Base-by-base conservation (phyloP, 2,797 vertebrate species). In the Takifugu rubripes region DNA sequence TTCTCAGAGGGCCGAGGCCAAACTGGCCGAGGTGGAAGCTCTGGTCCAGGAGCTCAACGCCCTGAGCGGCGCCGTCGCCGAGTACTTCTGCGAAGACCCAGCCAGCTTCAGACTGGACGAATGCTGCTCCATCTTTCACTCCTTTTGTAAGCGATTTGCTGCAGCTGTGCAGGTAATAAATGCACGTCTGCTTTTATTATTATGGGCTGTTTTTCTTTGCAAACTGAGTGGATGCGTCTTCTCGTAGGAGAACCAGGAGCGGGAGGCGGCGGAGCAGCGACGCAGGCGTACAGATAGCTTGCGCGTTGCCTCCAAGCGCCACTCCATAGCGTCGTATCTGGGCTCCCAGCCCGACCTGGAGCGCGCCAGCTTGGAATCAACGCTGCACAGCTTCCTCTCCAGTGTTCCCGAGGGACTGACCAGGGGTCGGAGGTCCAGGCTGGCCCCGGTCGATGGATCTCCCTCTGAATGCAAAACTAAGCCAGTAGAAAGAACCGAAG, bases 81-180 rank as follows among this genome's bases (percentile, higher is more conserved):
- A 93, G 57, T 94, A 80, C 62, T 92, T 92, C 78, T 94, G 93
- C 63, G 92, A 94, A 76, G 93, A 94, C 25, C 84, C 90, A 1
- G 54, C 68, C 1, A 58, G 72, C 8, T 93, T 94, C 70, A 89
- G 85, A 48, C 74, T 94, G 61, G 90, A 92, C 17, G 92, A 93
- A 65, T 92, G 92, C 79, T 93, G 92, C 65, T 85, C 85, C 48
- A 86, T 93, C 71, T 93, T 94, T 65, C 78, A 90, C 59, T 89
- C 85, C 3, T 94, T 94, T 56, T 91, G 90, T 61, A 88, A 89
- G 51, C 89, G 88, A 58, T 93, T 94, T 70, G 79, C 87, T 3
- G 75, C 58, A 0, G 92, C 93, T 5, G 74, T 92, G 0, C 73
- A 75, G 88, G 93, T 93, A 66, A 40, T 40, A 14, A 2, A 40